phyloP scores from a whole-genome alignment of 1,140 invertebrate genomes.

The Monomorium pharaonis region DNA sequence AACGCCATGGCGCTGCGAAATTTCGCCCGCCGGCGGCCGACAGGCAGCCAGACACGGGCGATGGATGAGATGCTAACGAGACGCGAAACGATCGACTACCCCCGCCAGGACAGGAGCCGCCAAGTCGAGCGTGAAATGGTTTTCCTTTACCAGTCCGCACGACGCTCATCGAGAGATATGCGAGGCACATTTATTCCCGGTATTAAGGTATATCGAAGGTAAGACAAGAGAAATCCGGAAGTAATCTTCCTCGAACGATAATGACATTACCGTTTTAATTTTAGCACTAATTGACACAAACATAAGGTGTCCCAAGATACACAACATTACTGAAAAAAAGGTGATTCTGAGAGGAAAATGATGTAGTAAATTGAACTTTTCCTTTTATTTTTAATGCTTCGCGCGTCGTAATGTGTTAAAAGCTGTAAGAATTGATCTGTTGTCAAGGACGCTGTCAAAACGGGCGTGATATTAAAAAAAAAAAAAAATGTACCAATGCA shows the following conservation, averaged over 20 bases:
- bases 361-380: neutral
- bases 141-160: conserved; percentile 70
- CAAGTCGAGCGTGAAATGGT: conserved; percentile 75
- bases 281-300: neutral
- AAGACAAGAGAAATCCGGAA: conserved; percentile 11
- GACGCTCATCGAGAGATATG: conserved; percentile 44
- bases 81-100: conserved; percentile 76
- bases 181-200: conserved; percentile 49
- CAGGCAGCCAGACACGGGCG: conserved; percentile 66
- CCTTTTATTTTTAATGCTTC: neutral
- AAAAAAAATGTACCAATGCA: neutral
- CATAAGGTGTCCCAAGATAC: neutral
- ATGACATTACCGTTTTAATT: conserved; percentile 20
- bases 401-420: neutral
- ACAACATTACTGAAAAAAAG: neutral
- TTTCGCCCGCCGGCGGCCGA: conserved; percentile 63
- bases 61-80: conserved; percentile 78
- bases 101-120: conserved; percentile 49
- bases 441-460: neutral
- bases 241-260: neutral
- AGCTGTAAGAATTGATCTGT: neutral
- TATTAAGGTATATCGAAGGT: neutral
- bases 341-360: neutral
- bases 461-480: neutral
- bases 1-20: conserved; percentile 56